Conservation (phyloP, 2,797 vertebrate genomes). For the Taeniopygia guttata region DNA sequence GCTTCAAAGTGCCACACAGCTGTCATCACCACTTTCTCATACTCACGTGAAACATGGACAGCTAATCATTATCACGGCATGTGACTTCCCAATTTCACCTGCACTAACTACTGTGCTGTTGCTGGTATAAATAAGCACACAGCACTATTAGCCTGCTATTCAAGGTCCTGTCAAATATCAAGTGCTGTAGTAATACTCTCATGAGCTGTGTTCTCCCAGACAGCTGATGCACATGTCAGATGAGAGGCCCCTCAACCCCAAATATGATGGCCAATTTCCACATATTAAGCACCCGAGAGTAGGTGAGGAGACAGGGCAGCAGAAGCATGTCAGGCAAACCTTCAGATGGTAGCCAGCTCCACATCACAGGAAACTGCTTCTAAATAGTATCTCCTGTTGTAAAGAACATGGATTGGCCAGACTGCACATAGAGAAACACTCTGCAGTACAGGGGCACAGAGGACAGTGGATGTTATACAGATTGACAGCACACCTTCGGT, state of each 20-base stretch:
- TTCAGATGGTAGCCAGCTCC: neutral
- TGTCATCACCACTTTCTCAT: conserved; percentile 25
- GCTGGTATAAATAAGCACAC: neutral
- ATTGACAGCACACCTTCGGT: rapidly evolving
- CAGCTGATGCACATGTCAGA: neutral
- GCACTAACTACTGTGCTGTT: neutral
- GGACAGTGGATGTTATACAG: neutral
- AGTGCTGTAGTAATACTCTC: neutral
- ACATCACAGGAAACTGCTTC: neutral
- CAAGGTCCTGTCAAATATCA: neutral
- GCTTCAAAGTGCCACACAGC: neutral
- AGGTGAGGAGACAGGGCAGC: neutral
- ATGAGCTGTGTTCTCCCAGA: neutral
- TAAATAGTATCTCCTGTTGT: neutral
- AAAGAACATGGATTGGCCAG: neutral
- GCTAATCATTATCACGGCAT: neutral
- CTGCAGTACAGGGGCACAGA: rapidly evolving
- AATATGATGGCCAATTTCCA: neutral
- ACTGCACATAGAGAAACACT: rapidly evolving
- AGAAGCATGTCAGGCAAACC: neutral
- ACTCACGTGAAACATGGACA: neutral
- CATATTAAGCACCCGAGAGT: neutral
- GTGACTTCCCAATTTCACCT: conserved; percentile 35
- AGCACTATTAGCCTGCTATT: neutral
- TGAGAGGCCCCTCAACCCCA: neutral